Conservation (phyloP, 35 echinoderm and acorn worm species). For the Stichopus chloronotus region DNA sequence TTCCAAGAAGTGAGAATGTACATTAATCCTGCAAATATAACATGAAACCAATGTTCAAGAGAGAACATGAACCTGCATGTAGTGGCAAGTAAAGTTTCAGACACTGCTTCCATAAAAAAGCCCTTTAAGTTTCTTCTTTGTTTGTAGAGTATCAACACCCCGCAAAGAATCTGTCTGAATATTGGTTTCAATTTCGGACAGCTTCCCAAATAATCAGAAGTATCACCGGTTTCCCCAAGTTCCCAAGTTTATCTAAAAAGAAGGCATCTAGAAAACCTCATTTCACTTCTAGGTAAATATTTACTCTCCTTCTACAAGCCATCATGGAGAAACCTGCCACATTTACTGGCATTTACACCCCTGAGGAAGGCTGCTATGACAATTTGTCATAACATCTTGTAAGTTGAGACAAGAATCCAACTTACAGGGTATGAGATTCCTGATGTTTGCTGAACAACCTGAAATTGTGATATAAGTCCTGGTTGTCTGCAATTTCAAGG, state of each 20-base stretch:
- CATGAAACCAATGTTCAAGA: too few species aligned
- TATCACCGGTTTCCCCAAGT: too few species aligned
- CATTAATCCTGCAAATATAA: too few species aligned
- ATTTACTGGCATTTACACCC: neutral
- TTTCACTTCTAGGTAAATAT: neutral
- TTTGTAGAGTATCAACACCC: neutral
- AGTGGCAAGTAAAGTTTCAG: too few species aligned
- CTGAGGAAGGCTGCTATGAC: neutral
- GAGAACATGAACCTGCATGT: too few species aligned
- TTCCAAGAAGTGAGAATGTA: too few species aligned
- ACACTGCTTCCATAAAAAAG: too few species aligned
- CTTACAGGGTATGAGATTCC: neutral
- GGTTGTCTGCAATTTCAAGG: neutral
- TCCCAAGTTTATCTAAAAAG: too few species aligned
- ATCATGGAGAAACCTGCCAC: neutral
- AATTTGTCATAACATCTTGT: neutral
- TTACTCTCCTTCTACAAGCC: neutral
- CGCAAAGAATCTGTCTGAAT: neutral
- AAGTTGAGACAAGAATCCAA: neutral
- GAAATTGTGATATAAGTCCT: too few species aligned
- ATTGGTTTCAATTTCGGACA: neutral
- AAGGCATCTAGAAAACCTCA: neutral
- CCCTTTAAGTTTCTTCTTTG: too few species aligned
- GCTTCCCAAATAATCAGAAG: neutral
- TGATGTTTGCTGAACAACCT: neutral